These are phyloP conservation scores for Montipora foliosa DNA, from an alignment of 64 coral and sea anemone species.

Conservation along the genomic window DNA sequence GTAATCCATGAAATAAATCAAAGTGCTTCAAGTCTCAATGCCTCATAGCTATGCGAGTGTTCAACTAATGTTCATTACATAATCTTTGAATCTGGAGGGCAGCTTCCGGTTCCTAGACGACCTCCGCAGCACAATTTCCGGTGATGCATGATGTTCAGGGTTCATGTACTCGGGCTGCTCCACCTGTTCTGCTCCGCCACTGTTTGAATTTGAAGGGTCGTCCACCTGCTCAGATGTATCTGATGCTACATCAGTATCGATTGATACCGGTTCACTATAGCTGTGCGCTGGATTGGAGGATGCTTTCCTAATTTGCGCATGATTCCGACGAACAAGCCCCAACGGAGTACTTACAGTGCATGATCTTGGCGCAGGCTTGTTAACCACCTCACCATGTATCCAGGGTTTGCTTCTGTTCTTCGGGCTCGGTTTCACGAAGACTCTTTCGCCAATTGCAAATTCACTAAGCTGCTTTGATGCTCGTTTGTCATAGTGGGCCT, in stretches of 20 bases:
- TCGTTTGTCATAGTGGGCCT: slow-evolving; percentile 5
- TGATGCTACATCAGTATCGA: slow-evolving; percentile 28
- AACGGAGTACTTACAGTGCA: background rate
- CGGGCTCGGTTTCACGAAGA: background rate
- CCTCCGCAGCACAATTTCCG: background rate
- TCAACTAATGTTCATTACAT: too few species aligned
- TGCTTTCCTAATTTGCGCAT: slow-evolving; percentile 25
- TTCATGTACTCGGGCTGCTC: slow-evolving; percentile 9
- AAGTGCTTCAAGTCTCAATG: too few species aligned
- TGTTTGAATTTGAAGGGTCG: slow-evolving; percentile 26
- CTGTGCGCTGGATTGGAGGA: slow-evolving; percentile 6
- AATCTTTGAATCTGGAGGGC: too few species aligned
- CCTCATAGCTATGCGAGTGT: too few species aligned
- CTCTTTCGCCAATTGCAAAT: background rate
- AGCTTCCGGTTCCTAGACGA: too few species aligned
- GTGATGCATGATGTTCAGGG: background rate
- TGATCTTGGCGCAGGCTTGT: slow-evolving; percentile 26
- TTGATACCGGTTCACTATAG: slow-evolving; percentile 37
- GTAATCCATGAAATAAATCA: too few species aligned
- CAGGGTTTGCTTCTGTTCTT: background rate
- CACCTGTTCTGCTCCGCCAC: slow-evolving; percentile 31
- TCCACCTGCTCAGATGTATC: slow-evolving; percentile 36
- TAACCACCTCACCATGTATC: background rate
- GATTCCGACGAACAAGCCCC: background rate
- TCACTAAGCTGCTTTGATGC: background rate